Conservation (phyloP, 2,797 vertebrate genomes). For the Basileuterus tristriatus region DNA sequence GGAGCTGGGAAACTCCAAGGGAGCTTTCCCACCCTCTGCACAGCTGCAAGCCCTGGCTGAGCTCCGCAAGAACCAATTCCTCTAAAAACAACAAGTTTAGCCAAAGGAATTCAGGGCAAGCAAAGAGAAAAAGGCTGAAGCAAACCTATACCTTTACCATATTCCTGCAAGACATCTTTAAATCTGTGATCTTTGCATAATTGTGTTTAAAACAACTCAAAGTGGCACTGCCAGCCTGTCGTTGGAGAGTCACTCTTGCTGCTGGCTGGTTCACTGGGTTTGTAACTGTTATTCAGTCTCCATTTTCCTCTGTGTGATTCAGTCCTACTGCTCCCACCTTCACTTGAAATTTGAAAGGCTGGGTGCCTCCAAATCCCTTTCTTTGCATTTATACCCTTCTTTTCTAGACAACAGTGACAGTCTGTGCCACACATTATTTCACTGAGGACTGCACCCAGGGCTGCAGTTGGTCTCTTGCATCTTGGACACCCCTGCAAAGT, state of each 20-base stretch:
- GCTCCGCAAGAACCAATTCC: neutral
- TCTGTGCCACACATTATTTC: neutral
- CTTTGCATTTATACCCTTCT: neutral
- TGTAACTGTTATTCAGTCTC: neutral
- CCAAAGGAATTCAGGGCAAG: neutral
- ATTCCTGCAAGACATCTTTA: neutral
- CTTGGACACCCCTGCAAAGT: neutral
- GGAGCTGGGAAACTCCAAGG: neutral
- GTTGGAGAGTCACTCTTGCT: neutral
- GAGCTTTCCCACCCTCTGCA: neutral
- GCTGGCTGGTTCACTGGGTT: neutral
- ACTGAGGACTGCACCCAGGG: neutral
- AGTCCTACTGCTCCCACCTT: neutral
- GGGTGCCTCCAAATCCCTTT: neutral
- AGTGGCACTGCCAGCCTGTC: constrained; percentile 3
- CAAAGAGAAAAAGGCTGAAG: neutral
- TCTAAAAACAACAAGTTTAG: neutral
- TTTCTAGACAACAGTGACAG: neutral
- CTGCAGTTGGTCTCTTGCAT: neutral
- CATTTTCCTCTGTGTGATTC: neutral
- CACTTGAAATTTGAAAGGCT: neutral
- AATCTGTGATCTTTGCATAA: neutral
- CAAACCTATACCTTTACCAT: neutral
- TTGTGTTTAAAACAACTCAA: neutral
- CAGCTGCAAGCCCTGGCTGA: neutral